Evolutionary conservation across 2,888 invertebrate genomes (phyloP), one percentile per base, ranked within the genome.

Genomic region (Hipparchia semele): DNA sequence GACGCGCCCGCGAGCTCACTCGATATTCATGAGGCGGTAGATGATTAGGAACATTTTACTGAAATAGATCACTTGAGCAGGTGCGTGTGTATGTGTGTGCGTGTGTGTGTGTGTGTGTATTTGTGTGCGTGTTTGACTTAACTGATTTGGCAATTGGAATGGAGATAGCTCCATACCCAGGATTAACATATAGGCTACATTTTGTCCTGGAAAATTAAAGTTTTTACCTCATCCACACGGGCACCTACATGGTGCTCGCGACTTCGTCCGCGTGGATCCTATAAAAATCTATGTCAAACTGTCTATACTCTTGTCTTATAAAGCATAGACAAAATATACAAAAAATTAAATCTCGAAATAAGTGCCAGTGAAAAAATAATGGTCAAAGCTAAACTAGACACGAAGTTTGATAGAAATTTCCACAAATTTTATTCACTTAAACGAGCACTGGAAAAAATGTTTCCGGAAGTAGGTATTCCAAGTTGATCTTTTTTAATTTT

Each of bases 1-100:
- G 84, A 82, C 84, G 81, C 84, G 79, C 46, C 58, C 39, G 23
- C 58, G 12, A 33, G 9, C 59, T 60, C 59, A 33, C 39, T 60
- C 59, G 59, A 39, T 39, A 12, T 39, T 10, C 33, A 60, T 9
- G 39, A 10, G 2, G 39, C 59, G 5, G 39, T 60, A 33, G 9
- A 59, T 59, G 33, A 39, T 39, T 60, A 5, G 59, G 39, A 60
- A 6, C 59, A 60, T 60, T 56, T 56, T 13, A 56, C 13, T 2
- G 6, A 13, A 58, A 58, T 8, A 58, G 6, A 23, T 58, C 23
- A 58, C 8, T 8, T 54, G 13, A 56, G 2, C 6, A 56, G 6
- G n/a, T 54, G 23, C 1, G 23, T 23, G 23, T 23, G 23, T 23
- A 23, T 23, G 23, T 23, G 23, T 23, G 23, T 23, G 23, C 23